Conservation (phyloP, 2,797 vertebrate species). For the Huso huso region DNA sequence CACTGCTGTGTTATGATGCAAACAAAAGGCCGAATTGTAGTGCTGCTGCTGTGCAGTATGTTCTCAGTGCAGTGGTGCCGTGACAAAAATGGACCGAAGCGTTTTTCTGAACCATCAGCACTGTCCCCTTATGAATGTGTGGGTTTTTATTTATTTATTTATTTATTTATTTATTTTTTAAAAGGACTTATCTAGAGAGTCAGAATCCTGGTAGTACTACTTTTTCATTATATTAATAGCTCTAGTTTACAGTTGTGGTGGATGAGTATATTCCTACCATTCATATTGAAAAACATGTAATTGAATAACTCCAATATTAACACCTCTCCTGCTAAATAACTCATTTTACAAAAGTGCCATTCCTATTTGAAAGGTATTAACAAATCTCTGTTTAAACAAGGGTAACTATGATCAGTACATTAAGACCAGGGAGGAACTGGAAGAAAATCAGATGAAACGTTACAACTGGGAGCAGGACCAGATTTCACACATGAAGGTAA, state of each 20-base stretch:
- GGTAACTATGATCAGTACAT: constrained; percentile 97
- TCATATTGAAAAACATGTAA: too few species aligned
- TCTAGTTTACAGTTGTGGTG: too few species aligned
- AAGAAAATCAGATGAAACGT: constrained; percentile 98
- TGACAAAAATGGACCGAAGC: constrained; percentile 64
- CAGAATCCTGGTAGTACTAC: too few species aligned
- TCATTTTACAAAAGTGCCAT: too few species aligned
- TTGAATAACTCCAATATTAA: too few species aligned
- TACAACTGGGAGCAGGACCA: constrained; percentile 99
- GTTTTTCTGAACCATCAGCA: constrained; percentile 47
- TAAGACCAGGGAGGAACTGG: constrained; percentile 92
- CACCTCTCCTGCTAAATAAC: too few species aligned
- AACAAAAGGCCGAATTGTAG: constrained; percentile 77
- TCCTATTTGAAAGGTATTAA: constrained; percentile 11
- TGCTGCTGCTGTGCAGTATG: constrained; percentile 34
- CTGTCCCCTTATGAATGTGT: neutral
- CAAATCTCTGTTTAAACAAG: constrained; percentile 48
- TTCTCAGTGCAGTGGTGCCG: constrained; percentile 35
- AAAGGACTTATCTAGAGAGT: too few species aligned
- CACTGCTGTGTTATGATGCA: constrained; percentile 51
- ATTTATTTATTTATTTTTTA: too few species aligned
- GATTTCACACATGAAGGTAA: constrained; percentile 96
- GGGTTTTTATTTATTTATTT: too few species aligned
- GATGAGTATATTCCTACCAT: too few species aligned
- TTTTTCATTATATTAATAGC: too few species aligned